Evolutionary conservation across 2,888 invertebrate genomes (phyloP), one percentile per base, ranked within the genome.

Genomic region (Ectobius pallidus): DNA sequence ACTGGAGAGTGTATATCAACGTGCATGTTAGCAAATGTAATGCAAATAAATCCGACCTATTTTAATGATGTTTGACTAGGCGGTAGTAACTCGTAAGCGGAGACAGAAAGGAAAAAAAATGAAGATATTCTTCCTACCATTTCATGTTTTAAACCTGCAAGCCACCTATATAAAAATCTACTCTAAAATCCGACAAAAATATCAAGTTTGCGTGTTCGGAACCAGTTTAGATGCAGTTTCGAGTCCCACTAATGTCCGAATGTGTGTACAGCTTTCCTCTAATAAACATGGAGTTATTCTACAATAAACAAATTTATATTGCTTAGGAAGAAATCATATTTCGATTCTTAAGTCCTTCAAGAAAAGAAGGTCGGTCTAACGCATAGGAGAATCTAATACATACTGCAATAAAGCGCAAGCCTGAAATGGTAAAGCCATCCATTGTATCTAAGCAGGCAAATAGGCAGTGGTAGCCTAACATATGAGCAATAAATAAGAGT

Each of bases 161-260:
- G 18, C 18, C 18, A 49, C 49, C 63, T 22, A 32, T 20, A 69
- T 52, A 69, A 69, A 63, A 69, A 52, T 69, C 69, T 55, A 46
- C 34, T 22, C 69, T 52, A 69, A 69, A 69, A 46, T 32, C 32
- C 42, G 46, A 42, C 69, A 69, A 58, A 69, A 69, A 69, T 69
- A 69, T 58, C 55, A 32, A 20, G 58, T 69, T 69, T 58, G 58
- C 69, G 69, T 69, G 69, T n/a, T 20, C 25, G 69, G 30, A 69
- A 69, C 69, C 69, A 39, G 69, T 69, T 69, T 58, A 52, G 52
- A 32, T n/a, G 11, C 46, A 7, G 44, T 30, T 1, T 20, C 20
- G 18, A 49, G 49, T 49, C 49, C 20, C 49, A 4, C 20, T 22
- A 1, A 9, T 4, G 20, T 20, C 20, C 22, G 67, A 42, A n/a